A percentile compares a stretch with the other conserved stretches of the same genome.
These are phyloP conservation scores for Drosophila macrospina DNA, from an alignment of 2,888 invertebrate genomes.

Conservation along the genomic window DNA sequence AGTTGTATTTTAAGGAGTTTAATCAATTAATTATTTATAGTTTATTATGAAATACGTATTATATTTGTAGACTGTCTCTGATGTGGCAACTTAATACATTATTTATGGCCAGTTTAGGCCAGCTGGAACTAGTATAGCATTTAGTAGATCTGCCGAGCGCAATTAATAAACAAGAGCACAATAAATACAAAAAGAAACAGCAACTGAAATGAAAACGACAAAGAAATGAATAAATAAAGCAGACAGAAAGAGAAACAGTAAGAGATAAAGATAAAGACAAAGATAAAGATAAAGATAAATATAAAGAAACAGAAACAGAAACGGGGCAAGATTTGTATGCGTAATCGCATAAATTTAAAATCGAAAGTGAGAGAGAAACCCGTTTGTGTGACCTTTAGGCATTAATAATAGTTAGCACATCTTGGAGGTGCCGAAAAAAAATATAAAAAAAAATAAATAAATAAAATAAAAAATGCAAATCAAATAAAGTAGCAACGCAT, in stretches of 20 bases:
- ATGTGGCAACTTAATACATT: too few species aligned
- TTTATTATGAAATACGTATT: too few species aligned
- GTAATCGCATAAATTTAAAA: slow-evolving; percentile 60
- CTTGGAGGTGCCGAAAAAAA: slow-evolving; percentile 31
- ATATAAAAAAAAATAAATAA: slow-evolving; percentile 14
- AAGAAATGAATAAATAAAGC: background rate
- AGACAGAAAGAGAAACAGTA: background rate
- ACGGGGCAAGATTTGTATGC: slow-evolving; percentile 43
- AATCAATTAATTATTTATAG: too few species aligned
- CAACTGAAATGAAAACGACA: slow-evolving; percentile 8
- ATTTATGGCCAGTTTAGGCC: too few species aligned
- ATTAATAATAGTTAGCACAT: slow-evolving; percentile 76
- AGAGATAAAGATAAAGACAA: background rate
- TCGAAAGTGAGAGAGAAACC: slow-evolving; percentile 71
- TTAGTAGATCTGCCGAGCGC: background rate
- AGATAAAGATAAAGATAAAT: slow-evolving; percentile 6
- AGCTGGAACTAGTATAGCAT: background rate
- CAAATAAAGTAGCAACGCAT: slow-evolving; percentile 19
- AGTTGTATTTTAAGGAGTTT: too few species aligned
- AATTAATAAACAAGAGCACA: background rate
- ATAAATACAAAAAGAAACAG: slow-evolving; percentile 1
- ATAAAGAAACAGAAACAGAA: slow-evolving; percentile 29
- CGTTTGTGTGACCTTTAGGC: slow-evolving; percentile 75
- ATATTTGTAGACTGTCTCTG: too few species aligned
- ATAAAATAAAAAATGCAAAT: slow-evolving; percentile 10